Base-by-base conservation (phyloP, 2,797 vertebrate species). In the Sternarchorhynchus goeldii region DNA sequence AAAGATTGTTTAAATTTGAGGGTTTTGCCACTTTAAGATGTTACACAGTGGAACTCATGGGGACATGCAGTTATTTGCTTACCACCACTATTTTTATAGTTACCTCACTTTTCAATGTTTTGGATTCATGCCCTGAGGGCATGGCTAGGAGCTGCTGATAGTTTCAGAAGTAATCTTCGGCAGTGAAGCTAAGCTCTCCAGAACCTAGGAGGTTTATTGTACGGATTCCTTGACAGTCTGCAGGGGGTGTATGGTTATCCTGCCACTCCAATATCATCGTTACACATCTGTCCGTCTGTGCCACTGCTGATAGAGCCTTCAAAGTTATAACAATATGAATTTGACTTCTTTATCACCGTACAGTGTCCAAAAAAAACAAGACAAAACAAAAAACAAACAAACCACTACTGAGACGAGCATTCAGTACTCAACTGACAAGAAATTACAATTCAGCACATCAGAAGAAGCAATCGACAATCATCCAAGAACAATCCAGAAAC, bases 111-210 rank as follows among this genome's bases (percentile, higher is more conserved):
- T 65, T 39, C 36, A 65, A n/a, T 39, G 62, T 65, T 39, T 17
- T 65, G 62, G 62, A 65, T 39, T 65, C 20, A n/a, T 20, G 62
- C 62, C 36, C 62, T 65, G 62, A 32, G 59, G 59, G 32, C 6
- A n/a, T 6, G n/a, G 34, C n/a, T 39, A n/a, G 34, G 45, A 50
- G 45, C 45, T 50, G 45, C 45, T 14, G 45, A 14, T 50, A 50
- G 45, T 50, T 50, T 50, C 45, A 50, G 45, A 50, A 50, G 45
- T 50, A 50, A 65, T n/a, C 34, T 20, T 20, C 32, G 10, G 17
- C 62, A 39, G 62, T 36, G 62, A 65, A 39, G 62, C 62, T 39
- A 36, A 65, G 18, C 32, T 63, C 29, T 63, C 25, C 6, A 32
- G 60, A 63, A 6, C 10, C 25, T 25, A 12, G 25, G 2, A 14